Evolutionary conservation across 2,888 invertebrate genomes (phyloP).

Genomic region (Hartigia nigra): DNA sequence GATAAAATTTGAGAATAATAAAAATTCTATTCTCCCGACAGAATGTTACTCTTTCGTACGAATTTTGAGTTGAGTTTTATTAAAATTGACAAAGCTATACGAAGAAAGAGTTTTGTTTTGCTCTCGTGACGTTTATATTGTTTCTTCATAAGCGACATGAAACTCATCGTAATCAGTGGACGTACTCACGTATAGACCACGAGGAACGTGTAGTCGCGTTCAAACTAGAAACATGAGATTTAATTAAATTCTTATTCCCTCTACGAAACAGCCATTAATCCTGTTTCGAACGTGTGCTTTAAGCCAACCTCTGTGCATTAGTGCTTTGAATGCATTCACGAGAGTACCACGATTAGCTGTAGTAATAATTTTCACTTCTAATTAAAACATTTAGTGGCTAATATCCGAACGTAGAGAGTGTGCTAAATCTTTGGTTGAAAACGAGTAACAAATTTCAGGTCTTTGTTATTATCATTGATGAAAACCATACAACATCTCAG

Average conservation of each 20-base stretch:
- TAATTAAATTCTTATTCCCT: not conserved
- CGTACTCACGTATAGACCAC: not conserved
- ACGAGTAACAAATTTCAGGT: not conserved
- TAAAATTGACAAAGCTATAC: not conserved
- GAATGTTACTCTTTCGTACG: not conserved
- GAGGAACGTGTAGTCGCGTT: not conserved
- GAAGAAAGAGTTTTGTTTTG: not conserved
- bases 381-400: not conserved
- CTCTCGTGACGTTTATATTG: not conserved
- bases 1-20: not conserved
- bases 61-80: not conserved
- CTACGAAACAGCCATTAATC: not conserved
- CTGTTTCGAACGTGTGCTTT: not conserved
- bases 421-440: not conserved
- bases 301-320: not conserved
- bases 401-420: not conserved
- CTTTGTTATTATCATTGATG: not conserved
- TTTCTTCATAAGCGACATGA: not conserved
- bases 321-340: not conserved
- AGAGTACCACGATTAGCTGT: not conserved
- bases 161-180: not conserved
- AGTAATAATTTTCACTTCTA: not conserved
- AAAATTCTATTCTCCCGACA: not conserved
- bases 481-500: not conserved
- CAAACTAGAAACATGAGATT: not conserved